Base-by-base conservation (phyloP, 2,888 invertebrate species). In the Drosophila anomelani region DNA sequence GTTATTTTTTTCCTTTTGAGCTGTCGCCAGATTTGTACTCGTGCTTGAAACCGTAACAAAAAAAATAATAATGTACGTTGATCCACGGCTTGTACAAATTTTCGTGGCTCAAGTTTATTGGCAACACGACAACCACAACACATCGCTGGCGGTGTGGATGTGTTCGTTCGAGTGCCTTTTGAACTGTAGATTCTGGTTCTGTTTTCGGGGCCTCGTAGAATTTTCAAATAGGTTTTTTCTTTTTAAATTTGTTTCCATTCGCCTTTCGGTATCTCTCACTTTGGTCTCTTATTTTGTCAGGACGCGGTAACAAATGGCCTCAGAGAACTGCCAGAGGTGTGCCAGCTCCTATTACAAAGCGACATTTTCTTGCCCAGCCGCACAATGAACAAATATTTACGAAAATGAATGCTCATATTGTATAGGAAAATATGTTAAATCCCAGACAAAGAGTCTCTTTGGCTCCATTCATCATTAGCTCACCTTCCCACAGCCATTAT, bases 281-380 rank as follows among this genome's bases (percentile, higher is more conserved):
- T 58, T 17, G 13, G 26, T 20, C 6, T 26, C 39, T 15, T 46
- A 39, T 61, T 56, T 66, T 47, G 43, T 51, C 63, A 68, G 69
- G 69, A 63, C 69, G 75, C 67, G 79, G 76, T 81, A 79, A 81
- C 77, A 82, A 81, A 79, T 79, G 76, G 53, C 51, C 51, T 51
- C 29, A 64, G 38, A 66, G 20, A 32, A 38, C 23, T 46, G 44
- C 12, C 17, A 53, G 36, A 67, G 66, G 66, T 20, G 68, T 51
- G 58, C 39, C 29, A 20, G 32, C 9, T 20, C 7, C 10, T 9
- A 7, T 5, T 15, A 36, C 8, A 6, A 9, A 6, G 20, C 17
- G 34, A 43, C 47, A 49, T 53, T 53, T 53, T 39, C n/a, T 17
- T 17, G 51, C 44, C 13, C 68, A n/a, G 67, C 9, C 12, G 29